Percentiles rank a stretch among this genome's conserved stretches.
Conservation (phyloP, 2,113 vertebrate species). For the Jaculus jaculus region DNA sequence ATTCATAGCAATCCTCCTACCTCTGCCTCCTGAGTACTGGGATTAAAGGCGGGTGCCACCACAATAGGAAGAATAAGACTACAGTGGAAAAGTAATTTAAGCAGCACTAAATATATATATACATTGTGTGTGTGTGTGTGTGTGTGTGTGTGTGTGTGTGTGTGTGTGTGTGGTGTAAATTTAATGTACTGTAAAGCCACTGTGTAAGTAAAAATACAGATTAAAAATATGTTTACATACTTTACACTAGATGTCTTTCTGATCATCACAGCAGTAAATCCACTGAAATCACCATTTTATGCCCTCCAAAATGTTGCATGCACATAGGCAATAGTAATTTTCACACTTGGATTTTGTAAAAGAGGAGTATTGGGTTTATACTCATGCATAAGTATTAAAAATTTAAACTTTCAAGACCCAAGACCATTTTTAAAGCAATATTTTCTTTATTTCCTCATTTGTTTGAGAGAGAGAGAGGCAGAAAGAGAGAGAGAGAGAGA, state of each 20-base stretch:
- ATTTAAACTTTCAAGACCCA: slow-evolving; percentile 85
- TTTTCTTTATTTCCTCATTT: slow-evolving; percentile 74
- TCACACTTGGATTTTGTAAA: slow-evolving; percentile 85
- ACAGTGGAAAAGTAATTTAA: neutral
- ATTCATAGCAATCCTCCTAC: no score
- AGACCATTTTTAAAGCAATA: no score
- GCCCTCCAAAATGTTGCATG: neutral
- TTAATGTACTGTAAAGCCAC: neutral
- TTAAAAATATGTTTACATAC: neutral
- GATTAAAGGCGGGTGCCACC: no score
- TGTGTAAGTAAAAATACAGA: neutral
- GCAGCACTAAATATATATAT: accelerated
- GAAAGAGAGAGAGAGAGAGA: no score
- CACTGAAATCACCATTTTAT: slow-evolving; percentile 74
- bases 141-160: no score
- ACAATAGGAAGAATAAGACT: neutral
- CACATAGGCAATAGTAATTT: accelerated
- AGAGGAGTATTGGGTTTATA: slow-evolving; percentile 87
- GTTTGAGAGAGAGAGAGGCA: no score
- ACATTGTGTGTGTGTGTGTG: neutral
- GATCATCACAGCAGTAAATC: slow-evolving; percentile 90
- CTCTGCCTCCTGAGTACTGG: no score
- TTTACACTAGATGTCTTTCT: slow-evolving; percentile 89
- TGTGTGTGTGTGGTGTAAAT: no score
- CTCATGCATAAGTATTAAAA: slow-evolving; percentile 88